Conservation (phyloP, 2,888 invertebrate genomes). For the Bursaphelenchus okinawaensis region DNA sequence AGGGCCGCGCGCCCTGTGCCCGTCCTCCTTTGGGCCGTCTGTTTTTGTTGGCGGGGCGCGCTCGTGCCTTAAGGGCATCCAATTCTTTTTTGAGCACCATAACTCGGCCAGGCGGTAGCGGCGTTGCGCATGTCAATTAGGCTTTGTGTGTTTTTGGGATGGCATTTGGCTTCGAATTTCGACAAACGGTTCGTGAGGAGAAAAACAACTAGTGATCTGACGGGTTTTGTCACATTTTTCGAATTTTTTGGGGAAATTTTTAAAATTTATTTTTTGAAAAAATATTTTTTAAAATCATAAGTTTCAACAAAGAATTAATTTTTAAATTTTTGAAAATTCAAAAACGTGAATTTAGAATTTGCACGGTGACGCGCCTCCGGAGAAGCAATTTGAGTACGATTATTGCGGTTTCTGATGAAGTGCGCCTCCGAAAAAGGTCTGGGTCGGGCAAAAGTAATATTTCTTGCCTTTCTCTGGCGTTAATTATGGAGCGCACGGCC, state of each 20-base stretch:
- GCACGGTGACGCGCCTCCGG: neutral
- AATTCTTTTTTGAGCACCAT: neutral
- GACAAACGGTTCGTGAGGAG: too few relatives aligned
- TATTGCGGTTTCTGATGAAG: neutral
- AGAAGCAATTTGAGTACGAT: neutral
- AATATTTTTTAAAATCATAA: too few relatives aligned
- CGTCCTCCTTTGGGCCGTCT: neutral
- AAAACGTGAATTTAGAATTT: too few relatives aligned
- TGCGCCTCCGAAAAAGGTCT: neutral
- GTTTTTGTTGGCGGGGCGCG: neutral
- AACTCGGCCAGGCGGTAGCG: neutral
- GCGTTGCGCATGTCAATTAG: too few relatives aligned
- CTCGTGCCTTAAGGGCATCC: neutral
- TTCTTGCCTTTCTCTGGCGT: neutral
- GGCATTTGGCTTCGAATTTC: too few relatives aligned
- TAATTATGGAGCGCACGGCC: neutral
- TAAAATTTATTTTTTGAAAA: too few relatives aligned
- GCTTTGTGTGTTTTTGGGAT: too few relatives aligned
- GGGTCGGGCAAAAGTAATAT: neutral
- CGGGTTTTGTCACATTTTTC: neutral
- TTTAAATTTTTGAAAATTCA: too few relatives aligned
- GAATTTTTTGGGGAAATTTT: too few relatives aligned
- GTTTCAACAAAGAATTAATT: too few relatives aligned
- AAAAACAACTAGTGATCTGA: neutral
- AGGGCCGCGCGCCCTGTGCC: neutral